Base-by-base conservation (phyloP, 1,140 invertebrate species). In the Zaprionus ghesquierei region DNA sequence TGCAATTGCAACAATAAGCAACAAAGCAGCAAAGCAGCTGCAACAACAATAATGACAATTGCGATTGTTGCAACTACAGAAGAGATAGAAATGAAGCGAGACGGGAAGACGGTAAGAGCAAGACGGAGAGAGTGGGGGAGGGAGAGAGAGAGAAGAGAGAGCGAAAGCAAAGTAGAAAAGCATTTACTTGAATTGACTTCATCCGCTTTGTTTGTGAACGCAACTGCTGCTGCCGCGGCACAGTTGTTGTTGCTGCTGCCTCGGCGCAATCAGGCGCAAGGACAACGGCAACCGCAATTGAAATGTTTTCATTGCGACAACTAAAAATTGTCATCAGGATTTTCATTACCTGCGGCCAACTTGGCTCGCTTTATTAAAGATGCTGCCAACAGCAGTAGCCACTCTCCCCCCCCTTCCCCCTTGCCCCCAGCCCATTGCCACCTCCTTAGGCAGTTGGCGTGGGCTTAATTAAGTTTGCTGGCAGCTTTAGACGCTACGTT, bases 271-370 rank as follows among this genome's bases (percentile, higher is more conserved):
- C 38, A 12, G 13, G 23, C 20, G 9, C 38, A 56, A 23, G 63
- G 25, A 38, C 35, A 33, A 10, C 56, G 69, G 72, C 61, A 86
- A 74, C 84, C 84, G 79, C 84, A 89, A 89, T 89, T 84, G 84
- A 89, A 89, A 89, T 89, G 84, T 89, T 89, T 89, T 89, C 84
- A 89, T 89, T 81, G 84, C 66, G 61, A 63, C 84, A 89, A 89
- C 84, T 89, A 89, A 89, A 89, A 89, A 89, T 87, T 89, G 84
- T 89, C 84, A 89, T 89, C 79, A 79, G 77, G 79, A 80, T 89
- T 89, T 82, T 84, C 84, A 89, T 89, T 89, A 89, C 84, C 84
- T 89, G 84, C 77, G 84, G 84, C 84, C 61, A 89, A 80, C 66
- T 89, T 89, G 76, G 76, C 73, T 71, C 66, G 84, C 51, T 75